Evolutionary conservation across 2,888 invertebrate species (phyloP), one percentile per base, ranked within the genome.

Genomic region (Baronia brevicornis): DNA sequence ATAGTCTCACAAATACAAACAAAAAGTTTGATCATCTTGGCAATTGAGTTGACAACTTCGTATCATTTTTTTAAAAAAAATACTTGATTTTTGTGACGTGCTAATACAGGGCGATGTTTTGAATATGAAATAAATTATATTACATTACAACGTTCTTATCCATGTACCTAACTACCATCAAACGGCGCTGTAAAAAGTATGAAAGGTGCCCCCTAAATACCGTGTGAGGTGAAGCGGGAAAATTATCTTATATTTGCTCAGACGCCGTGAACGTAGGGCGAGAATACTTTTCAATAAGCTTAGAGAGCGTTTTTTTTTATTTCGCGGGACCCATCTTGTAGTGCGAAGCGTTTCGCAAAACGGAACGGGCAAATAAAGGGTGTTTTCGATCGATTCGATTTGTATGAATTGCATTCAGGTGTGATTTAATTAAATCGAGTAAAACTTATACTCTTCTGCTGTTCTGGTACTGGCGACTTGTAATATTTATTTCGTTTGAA

Each of bases 231-330:
- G 82, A 71, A 80, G 80, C 79, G 80, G 60, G 65, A 80, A 78
- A 84, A 84, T 84, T 82, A 82, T 84, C 82, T 84, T 84, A 84
- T 84, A 84, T 84, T 84, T 84, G 82, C 71, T 75, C 82, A 82
- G 77, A 79, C 64, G 61, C 75, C 82, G 82, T 84, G 77, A 84
- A 79, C 73, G 72, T 66, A 63, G 82, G 82, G 79, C 77, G 80
- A 68, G 77, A 80, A 78, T 79, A 84, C 82, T 82, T 80, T 82
- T 82, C 82, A 84, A 84, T 84, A 82, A 84, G 82, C 82, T 82
- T 79, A 80, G 72, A 75, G 74, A 71, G 74, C 72, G 61, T 73
- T 80, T 82, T 77, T 75, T 74, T 72, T 68, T 68, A 65, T 72
- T 71, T 70, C 58, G 63, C 63, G 56, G 64, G 62, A 59, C 59